Conservation (phyloP, 2,797 vertebrate genomes). For the Erpetoichthys calabaricus region DNA sequence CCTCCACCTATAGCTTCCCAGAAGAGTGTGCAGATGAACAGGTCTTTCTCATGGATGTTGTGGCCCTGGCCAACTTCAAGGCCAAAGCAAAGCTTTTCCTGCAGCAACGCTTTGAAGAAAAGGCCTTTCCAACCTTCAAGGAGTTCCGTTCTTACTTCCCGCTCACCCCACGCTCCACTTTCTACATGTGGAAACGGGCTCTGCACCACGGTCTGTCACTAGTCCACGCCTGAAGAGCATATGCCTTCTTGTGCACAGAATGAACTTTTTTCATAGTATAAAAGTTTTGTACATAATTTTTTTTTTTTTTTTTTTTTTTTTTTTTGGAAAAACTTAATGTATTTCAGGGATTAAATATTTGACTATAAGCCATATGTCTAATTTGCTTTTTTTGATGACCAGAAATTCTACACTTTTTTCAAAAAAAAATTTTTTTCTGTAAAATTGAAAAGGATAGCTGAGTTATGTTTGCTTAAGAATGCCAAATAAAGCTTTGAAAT, state of each 20-base stretch:
- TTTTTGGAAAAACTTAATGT: neutral
- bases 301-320: too few species aligned
- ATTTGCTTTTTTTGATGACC: too few species aligned
- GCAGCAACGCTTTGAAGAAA: slow-evolving; percentile 82
- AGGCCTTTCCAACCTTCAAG: slow-evolving; percentile 85
- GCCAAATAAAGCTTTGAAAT: too few species aligned
- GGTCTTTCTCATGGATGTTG: slow-evolving; percentile 73
- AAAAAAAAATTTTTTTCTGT: too few species aligned
- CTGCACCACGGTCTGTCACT: slow-evolving; percentile 78
- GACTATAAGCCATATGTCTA: too few species aligned
- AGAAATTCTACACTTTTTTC: too few species aligned
- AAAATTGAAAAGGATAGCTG: too few species aligned
- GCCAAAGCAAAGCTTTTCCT: slow-evolving; percentile 88
- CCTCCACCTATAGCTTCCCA: slow-evolving; percentile 22
- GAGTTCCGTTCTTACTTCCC: slow-evolving; percentile 85
- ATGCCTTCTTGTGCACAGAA: neutral
- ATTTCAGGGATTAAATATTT: too few species aligned
- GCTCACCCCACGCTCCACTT: slow-evolving; percentile 81
- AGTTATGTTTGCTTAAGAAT: too few species aligned
- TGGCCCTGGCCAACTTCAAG: slow-evolving; percentile 79
- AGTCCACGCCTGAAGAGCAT: slow-evolving; percentile 53
- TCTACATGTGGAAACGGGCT: slow-evolving; percentile 97
- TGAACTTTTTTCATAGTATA: slow-evolving; percentile 10
- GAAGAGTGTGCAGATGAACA: slow-evolving; percentile 38
- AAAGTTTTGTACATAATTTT: neutral